These are phyloP conservation scores for Callipepla squamata DNA, from an alignment of 2,113 vertebrate genomes.

Conservation along the genomic window DNA sequence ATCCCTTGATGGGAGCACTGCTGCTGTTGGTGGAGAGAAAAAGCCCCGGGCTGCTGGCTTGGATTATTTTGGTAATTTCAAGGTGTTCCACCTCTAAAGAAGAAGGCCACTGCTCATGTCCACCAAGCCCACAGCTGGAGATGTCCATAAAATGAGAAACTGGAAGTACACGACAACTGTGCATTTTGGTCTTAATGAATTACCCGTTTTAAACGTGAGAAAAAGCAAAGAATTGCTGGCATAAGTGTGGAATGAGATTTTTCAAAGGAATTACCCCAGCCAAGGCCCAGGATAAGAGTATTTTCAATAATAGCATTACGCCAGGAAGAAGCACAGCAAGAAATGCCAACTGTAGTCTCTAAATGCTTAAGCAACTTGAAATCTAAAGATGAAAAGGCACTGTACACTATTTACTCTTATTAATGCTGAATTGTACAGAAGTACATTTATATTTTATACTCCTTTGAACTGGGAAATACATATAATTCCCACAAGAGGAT, in stretches of 20 bases:
- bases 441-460: conserved; percentile 68
- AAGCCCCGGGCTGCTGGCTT: neutral
- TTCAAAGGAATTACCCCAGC: conserved; percentile 60
- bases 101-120: neutral
- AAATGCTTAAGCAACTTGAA: conserved; percentile 70
- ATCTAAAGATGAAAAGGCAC: conserved; percentile 68
- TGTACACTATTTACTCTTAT: conserved; percentile 66
- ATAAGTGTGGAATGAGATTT: conserved; percentile 42
- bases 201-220: conserved; percentile 24
- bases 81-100: neutral
- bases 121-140: neutral
- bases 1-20: neutral
- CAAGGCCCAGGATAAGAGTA: conserved; percentile 64
- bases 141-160: fast-evolving
- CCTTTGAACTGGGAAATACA: conserved; percentile 63
- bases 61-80: neutral
- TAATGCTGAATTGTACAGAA: conserved; percentile 69
- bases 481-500: conserved; percentile 67
- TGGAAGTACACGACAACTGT: neutral
- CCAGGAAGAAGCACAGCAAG: conserved; percentile 63
- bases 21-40: neutral
- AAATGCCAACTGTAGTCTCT: conserved; percentile 66
- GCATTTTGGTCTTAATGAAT: conserved; percentile 14
- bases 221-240: conserved; percentile 42
- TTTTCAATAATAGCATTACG: conserved; percentile 71